Evolutionary conservation across 2,888 invertebrate genomes (phyloP), one percentile per base, ranked within the genome.

Genomic region (Isoperla grammatica): DNA sequence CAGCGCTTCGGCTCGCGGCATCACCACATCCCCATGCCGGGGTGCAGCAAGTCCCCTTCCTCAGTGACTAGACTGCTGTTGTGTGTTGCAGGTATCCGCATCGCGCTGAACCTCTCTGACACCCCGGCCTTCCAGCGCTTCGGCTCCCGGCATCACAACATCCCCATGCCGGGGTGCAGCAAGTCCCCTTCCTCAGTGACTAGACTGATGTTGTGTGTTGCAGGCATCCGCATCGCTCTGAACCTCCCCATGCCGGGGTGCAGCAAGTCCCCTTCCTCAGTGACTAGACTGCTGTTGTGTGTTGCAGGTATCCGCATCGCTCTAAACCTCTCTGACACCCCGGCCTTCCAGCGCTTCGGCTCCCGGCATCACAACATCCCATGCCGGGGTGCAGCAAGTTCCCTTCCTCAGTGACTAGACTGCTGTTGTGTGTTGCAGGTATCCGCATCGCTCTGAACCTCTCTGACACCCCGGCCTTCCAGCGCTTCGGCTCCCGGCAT

Each of bases 101-200:
- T 74, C 11, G 72, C 68, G 6, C 56, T 73, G 11, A 69, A 70
- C 60, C 78, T 93, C 15, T 91, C 92, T 0, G 85, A 85, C 60
- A 86, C 89, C 0, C 81, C 84, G 1, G 87, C 92, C 0, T 92
- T 94, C 69, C 87, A 89, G 70, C 80, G 83, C 56, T 91, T 89
- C 69, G 87, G 88, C 0, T 90, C 92, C 0, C 78, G 86, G 43
- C 87, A 90, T 0, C 86, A 90, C 65, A 83, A 81, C 23, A 88
- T 89, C 46, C 87, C 88, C 0, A 80, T 93, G 76, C 93, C 94
- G 0, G 91, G 90, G 0, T 94, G 93, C 69, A 85, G 42, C 84
- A 86, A 54, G 80, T 83, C 60, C 76, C 78, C 0, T 81, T 89
- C 57, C 85, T 86, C 69, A 84, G 86, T 9, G 91, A 92, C 70